Base-by-base conservation (phyloP, 2,797 vertebrate genomes). In the Scomberomorus guttatus region DNA sequence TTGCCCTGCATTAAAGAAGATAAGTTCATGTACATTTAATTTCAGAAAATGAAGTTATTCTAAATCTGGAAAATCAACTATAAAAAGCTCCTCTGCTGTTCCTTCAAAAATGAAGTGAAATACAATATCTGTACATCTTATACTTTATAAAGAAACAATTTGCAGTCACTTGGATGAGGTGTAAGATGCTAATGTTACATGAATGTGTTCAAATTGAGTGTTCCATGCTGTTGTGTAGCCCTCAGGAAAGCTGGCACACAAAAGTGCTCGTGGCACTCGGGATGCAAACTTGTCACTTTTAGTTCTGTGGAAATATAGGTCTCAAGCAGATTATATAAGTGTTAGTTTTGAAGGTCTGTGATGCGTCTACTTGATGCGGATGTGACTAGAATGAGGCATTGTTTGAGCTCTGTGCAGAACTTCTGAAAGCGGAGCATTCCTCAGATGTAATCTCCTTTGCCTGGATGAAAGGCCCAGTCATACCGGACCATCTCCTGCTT, bases 391-490 rank as follows among this genome's bases (percentile, higher is more conserved):
- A 90, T 82, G 27, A 85, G 58, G 70, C 61, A 54, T 70, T 84
- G 83, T 88, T 87, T 82, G 83, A 87, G 80, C 87, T 85, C 72
- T 48, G 61, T 76, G 83, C 61, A 85, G 72, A 90, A 91, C 88
- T 94, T 96, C 72, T 94, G 82, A 92, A 89, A 90, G 90, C 11
- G 0, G 81, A 91, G 88, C 84, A 89, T 92, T 94, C 91, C 85
- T 93, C 86, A 91, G 89, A 84, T 94, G 93, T 95, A 95, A 96
- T 94, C 95, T 94, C 93, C 95, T 95, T 89, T 78, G 88, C 88
- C 87, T 67, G 89, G 94, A 94, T 91, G 87, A 94, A 95, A 92
- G 87, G 88, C 88, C 90, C 79, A 89, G 90, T 94, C 92, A 92
- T 86, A 93, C 86, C 80, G 89, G 93, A 93, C 94, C 91, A 93